These are phyloP conservation scores for Philereme vetulata DNA, from an alignment of 2,888 invertebrate species.

Conservation along the genomic window DNA sequence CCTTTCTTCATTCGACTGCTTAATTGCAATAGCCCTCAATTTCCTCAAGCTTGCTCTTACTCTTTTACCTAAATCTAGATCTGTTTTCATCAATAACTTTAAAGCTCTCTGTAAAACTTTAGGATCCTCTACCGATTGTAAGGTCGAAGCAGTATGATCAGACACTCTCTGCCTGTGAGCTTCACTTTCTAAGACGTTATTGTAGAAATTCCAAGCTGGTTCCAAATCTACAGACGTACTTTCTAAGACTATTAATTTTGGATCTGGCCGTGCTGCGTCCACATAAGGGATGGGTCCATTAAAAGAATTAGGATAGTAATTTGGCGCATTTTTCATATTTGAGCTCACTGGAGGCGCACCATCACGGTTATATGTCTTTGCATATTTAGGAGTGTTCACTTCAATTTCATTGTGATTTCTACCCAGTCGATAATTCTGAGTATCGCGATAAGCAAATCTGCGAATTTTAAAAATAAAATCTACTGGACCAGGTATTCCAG, in stretches of 20 bases:
- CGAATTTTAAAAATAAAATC: constrained; percentile 80
- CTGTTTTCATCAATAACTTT: no score
- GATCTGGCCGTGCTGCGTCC: constrained; percentile 39
- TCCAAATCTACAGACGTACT: constrained; percentile 44
- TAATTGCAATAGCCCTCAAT: no score
- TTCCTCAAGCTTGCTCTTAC: no score
- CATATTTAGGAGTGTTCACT: constrained; percentile 46
- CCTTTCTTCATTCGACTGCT: no score
- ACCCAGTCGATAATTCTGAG: constrained; percentile 69
- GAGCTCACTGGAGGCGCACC: constrained; percentile 43
- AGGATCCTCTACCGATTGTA: no score
- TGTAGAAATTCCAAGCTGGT: constrained; percentile 90
- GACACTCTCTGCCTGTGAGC: constrained; percentile 32
- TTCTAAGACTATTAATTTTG: constrained; percentile 39
- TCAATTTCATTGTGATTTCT: constrained; percentile 48
- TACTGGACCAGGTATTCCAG: constrained; percentile 78
- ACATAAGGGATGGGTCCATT: constrained; percentile 51
- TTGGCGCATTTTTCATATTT: constrained; percentile 47
- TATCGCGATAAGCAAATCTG: constrained; percentile 79
- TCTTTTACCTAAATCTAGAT: no score
- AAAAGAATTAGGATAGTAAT: constrained; percentile 53
- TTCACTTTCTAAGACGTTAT: constrained; percentile 84
- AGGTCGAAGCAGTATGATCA: no score
- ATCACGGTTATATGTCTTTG: constrained; percentile 48
- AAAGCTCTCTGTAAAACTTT: no score